Evolutionary conservation across 2,113 vertebrate species (phyloP).

Genomic region (Alectura lathami): DNA sequence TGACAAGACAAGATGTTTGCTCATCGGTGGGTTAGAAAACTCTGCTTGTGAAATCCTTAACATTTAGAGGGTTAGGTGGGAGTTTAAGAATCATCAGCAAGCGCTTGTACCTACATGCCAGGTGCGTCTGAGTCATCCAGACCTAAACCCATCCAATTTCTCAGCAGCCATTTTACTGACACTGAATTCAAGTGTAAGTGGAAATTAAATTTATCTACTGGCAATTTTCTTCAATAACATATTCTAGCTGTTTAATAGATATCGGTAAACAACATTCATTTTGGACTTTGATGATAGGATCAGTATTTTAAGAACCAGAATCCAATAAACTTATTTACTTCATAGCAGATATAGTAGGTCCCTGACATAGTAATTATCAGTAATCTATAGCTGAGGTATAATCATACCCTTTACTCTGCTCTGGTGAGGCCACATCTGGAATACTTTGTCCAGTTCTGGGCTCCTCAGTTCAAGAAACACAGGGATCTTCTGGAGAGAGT

Average conservation of each 20-base stretch:
- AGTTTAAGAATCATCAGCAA: background rate
- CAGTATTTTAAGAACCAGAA: background rate
- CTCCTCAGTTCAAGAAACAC: no score
- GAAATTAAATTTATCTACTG: background rate
- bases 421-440: no score
- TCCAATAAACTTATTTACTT: background rate
- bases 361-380: background rate
- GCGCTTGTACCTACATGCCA: fast-evolving
- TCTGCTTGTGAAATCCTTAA: fast-evolving
- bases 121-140: background rate
- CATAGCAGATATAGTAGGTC: background rate
- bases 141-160: background rate
- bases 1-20: background rate
- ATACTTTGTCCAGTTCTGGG: no score
- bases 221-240: background rate
- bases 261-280: background rate
- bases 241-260: background rate
- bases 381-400: background rate
- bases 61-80: background rate
- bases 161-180: background rate
- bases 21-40: fast-evolving
- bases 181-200: background rate
- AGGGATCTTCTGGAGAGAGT: no score
- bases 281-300: background rate
- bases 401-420: no score